Evolutionary conservation across 2,113 vertebrate genomes (phyloP), one percentile per base, ranked within the genome.

Genomic region (Pavo muticus): DNA sequence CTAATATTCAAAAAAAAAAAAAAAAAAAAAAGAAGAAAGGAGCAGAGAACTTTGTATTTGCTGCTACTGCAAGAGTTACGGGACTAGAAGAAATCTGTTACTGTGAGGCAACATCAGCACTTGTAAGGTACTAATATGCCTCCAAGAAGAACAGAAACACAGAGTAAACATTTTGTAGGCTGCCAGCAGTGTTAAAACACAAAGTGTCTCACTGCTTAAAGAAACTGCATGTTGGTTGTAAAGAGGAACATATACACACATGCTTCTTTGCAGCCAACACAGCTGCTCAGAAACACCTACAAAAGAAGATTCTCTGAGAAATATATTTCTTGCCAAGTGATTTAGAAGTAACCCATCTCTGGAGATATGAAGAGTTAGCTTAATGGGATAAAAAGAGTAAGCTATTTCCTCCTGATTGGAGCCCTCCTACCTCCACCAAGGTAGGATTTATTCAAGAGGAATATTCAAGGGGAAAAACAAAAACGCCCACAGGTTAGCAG

Each of bases 241-340:
- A 84, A 75, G 59, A 82, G 54, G 11, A 92, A 23, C 12, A 67
- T n/a, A 88, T 71, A 76, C 64, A 93, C 27, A 52, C 6, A 39
- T 14, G 50, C 57, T 39, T 24, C 52, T 35, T 21, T 68, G 69
- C 79, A 94, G 91, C 79, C 90, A 94, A 88, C 70, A 87, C 84
- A 94, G 92, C 95, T 95, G 92, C 83, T 90, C 73, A 84, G 83
- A 91, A 96, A 86, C 88, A 86, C 10, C 91, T 93, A 73, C 90
- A 77, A 56, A 0, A 84, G 39, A 88, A 80, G 60, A 79, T 44
- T 44, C 37, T 32, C 71, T 48, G 59, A 79, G 67, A 81, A 86
- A 63, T 1, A 29, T 30, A 21, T 81, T 70, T 12, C 2, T 59
- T 91, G 72, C 44, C 91, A 91, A 87, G 54, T 72, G 30, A 57